phyloP scores from a whole-genome alignment of 2,888 invertebrate species.

The Phaedon cochleariae region DNA sequence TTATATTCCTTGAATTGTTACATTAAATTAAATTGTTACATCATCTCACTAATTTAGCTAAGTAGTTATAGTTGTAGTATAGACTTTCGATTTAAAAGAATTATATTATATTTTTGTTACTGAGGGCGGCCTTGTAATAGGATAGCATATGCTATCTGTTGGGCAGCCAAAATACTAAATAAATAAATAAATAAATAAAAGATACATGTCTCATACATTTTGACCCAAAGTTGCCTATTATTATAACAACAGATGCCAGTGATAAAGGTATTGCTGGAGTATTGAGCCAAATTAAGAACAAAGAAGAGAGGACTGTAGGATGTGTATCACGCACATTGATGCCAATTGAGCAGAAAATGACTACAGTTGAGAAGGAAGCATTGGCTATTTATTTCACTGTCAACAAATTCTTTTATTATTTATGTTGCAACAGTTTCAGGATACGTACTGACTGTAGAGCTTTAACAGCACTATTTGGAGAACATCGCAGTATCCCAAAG shows the following conservation, averaged over 20 bases:
- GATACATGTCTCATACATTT: constrained; percentile 33
- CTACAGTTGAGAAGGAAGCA: constrained; percentile 31
- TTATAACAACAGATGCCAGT: constrained; percentile 31
- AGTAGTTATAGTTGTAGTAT: too few species aligned
- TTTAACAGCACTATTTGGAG: constrained; percentile 17
- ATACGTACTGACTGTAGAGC: constrained; percentile 24
- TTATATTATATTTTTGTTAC: too few species aligned
- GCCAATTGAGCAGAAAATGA: constrained; percentile 27
- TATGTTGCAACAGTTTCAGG: constrained; percentile 26
- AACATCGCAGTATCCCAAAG: constrained; percentile 22
- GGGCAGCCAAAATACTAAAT: too few species aligned
- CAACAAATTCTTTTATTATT: constrained; percentile 26
- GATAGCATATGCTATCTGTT: too few species aligned
- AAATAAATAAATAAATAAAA: too few species aligned
- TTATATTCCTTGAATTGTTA: too few species aligned
- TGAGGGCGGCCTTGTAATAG: too few species aligned
- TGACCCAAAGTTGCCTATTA: constrained; percentile 32
- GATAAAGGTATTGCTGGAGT: constrained; percentile 27
- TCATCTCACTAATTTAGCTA: too few species aligned
- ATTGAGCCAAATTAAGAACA: constrained; percentile 23
- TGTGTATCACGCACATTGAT: constrained; percentile 35
- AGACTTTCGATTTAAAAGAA: too few species aligned
- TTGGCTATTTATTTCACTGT: constrained; percentile 31
- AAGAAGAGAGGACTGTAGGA: constrained; percentile 27
- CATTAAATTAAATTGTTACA: too few species aligned